These are phyloP conservation scores for Microplitis demolitor DNA, from an alignment of 1,140 invertebrate species.

Conservation along the genomic window DNA sequence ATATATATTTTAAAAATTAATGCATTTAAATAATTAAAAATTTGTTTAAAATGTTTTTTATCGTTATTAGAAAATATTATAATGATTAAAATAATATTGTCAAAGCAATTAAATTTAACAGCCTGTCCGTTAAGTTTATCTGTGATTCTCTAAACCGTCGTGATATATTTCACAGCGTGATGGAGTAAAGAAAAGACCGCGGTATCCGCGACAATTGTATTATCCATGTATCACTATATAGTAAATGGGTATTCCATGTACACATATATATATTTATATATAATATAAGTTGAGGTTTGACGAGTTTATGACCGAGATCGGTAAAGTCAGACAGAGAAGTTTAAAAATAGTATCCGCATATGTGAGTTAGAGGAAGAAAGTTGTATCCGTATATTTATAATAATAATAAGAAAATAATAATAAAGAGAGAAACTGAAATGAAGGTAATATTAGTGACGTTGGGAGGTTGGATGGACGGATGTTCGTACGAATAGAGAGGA, in stretches of 20 bases:
- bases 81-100: no score
- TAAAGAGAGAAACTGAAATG: not conserved
- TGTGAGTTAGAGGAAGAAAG: not conserved
- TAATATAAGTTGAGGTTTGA: slow-evolving; percentile 59
- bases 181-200: no score
- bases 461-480: slow-evolving; percentile 10
- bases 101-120: slow-evolving; percentile 21
- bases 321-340: slow-evolving; percentile 30
- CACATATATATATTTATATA: slow-evolving; percentile 41
- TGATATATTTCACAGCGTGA: no score
- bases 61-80: no score
- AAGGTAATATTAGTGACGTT: not conserved
- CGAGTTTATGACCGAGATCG: slow-evolving; percentile 59
- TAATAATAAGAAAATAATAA: no score
- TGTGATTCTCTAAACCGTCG: not conserved
- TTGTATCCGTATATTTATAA: not conserved
- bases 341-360: slow-evolving; percentile 37
- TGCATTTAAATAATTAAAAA: no score
- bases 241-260: no score
- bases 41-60: no score
- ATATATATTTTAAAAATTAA: no score
- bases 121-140: slow-evolving; percentile 23
- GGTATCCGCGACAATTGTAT: slow-evolving; percentile 54
- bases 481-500: slow-evolving; percentile 22
- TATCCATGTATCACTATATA: slow-evolving; percentile 48